phyloP scores from a whole-genome alignment of 2,113 vertebrate species.

The Lepus timidus region DNA sequence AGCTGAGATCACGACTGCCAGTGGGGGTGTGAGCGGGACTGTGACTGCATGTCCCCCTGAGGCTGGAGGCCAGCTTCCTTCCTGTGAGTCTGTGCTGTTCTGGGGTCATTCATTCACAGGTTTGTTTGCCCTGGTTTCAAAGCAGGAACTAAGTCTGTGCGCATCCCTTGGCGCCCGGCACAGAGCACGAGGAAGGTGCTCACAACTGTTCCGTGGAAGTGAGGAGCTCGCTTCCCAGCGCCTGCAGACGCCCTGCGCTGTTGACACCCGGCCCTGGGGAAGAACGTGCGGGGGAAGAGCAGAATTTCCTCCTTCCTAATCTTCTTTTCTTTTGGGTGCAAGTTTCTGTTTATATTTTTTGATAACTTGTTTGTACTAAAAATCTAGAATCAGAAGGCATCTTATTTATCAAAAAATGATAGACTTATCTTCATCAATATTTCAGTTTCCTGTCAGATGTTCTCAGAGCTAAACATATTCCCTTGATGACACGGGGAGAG shows the following conservation, averaged over 20 bases:
- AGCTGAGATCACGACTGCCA: background rate
- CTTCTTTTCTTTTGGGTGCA: background rate
- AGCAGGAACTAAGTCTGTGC: background rate
- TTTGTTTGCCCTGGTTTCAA: constrained; percentile 24
- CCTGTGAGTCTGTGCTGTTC: background rate
- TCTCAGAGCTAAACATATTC: background rate
- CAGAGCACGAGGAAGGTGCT: background rate
- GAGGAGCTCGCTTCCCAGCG: background rate
- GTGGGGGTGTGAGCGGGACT: background rate
- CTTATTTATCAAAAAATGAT: constrained; percentile 62
- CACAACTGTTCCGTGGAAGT: background rate
- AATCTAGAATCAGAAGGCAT: constrained; percentile 60
- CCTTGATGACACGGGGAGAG: background rate
- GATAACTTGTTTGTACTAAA: constrained; percentile 60
- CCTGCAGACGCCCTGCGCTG: background rate
- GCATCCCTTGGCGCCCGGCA: background rate
- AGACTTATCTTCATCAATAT: constrained; percentile 53
- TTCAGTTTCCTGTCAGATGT: constrained; percentile 56
- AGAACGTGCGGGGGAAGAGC: background rate
- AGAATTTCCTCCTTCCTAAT: constrained; percentile 45
- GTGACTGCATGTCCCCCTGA: background rate
- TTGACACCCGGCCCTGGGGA: background rate
- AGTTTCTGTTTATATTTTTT: constrained; percentile 48
- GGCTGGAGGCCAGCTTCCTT: background rate
- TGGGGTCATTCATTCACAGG: background rate